A percentile compares a stretch with the other conserved stretches of the same genome.
phyloP scores from a whole-genome alignment of 2,797 vertebrate genomes.

The Anolis apletophallus region DNA sequence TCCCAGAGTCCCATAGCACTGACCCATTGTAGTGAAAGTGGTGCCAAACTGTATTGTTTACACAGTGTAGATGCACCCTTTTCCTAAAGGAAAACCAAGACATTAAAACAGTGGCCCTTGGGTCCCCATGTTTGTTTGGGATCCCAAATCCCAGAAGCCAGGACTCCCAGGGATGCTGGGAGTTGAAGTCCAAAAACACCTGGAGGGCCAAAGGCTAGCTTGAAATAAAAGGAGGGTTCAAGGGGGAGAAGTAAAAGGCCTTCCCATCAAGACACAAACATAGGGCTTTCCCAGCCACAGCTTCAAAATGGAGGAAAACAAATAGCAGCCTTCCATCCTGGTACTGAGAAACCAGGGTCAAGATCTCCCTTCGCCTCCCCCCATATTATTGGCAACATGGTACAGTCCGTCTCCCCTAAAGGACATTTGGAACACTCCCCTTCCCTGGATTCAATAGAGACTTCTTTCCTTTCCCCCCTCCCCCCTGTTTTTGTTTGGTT shows the following conservation, averaged over 20 bases:
- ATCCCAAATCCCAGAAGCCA: too few relatives aligned
- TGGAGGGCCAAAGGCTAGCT: background rate
- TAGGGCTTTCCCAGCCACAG: background rate
- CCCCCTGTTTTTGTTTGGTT: background rate
- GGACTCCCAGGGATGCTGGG: too few relatives aligned
- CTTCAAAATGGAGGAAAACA: background rate
- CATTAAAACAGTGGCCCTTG: too few relatives aligned
- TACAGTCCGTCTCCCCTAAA: too few relatives aligned
- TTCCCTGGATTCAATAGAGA: background rate
- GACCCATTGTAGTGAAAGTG: too few relatives aligned
- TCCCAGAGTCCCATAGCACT: too few relatives aligned
- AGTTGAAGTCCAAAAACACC: too few relatives aligned
- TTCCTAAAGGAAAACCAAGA: background rate
- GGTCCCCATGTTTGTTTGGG: too few relatives aligned
- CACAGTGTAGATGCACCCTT: too few relatives aligned
- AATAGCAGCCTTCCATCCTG: background rate
- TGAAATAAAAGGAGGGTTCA: background rate
- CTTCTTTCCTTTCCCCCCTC: background rate
- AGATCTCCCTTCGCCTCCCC: too few relatives aligned
- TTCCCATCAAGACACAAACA: background rate
- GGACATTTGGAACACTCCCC: background rate
- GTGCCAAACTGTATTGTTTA: too few relatives aligned
- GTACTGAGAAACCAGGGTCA: background rate
- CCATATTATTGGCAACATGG: background rate
- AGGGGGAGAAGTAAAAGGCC: too few relatives aligned